Conservation (phyloP, 2,797 vertebrate species). For the Rhadinocentrus ornatus region DNA sequence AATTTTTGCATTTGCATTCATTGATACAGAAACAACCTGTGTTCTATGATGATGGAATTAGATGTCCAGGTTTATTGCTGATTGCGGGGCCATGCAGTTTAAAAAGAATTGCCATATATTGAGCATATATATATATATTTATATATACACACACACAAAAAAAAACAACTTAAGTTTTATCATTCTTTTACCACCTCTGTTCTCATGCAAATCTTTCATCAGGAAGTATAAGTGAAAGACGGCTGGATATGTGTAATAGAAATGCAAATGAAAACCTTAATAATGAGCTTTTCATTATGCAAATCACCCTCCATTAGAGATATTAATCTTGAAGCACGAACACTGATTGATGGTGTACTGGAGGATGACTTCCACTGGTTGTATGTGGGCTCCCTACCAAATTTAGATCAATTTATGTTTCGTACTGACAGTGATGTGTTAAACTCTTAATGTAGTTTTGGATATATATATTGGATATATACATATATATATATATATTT, state of each 20-base stretch:
- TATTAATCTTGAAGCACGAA: constrained; percentile 33
- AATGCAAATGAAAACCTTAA: constrained; percentile 18
- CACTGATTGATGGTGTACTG: constrained; percentile 50
- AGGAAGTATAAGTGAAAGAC: constrained; percentile 15
- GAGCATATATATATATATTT: no score
- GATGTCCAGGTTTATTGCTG: no score
- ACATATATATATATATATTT: no score
- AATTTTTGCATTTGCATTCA: no score
- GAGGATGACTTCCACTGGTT: constrained; percentile 29
- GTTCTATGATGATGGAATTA: no score
- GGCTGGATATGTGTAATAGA: constrained; percentile 26
- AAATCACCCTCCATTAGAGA: constrained; percentile 59
- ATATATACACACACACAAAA: no score
- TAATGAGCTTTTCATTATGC: constrained; percentile 57
- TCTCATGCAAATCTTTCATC: constrained; percentile 9
- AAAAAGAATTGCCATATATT: no score
- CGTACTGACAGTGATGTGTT: constrained; percentile 47
- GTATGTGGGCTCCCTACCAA: constrained; percentile 29
- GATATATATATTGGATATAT: no score
- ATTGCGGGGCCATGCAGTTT: no score
- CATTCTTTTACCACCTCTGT: neutral
- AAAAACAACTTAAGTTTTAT: no score
- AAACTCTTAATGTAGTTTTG: no score
- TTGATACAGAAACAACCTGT: no score
- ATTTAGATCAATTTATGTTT: constrained; percentile 61